Conservation (phyloP, 2,113 vertebrate species). For the Mionectes macconnelli region DNA sequence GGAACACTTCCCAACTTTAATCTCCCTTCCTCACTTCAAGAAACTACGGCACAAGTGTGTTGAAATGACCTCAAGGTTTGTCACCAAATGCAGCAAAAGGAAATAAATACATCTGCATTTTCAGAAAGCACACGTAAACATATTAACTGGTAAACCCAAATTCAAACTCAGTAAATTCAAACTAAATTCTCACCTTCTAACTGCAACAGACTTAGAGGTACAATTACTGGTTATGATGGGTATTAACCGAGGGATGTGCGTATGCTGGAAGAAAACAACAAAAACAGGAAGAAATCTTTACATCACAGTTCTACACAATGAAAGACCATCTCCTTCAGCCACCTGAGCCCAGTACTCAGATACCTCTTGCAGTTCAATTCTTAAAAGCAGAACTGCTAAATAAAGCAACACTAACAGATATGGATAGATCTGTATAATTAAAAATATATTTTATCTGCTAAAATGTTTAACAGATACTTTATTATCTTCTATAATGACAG, state of each 20-base stretch:
- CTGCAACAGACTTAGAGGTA: slow-evolving; percentile 94
- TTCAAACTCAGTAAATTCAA: background rate
- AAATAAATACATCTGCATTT: background rate
- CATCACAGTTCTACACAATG: background rate
- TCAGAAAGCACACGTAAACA: background rate
- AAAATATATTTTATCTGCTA: background rate
- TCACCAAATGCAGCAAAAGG: background rate
- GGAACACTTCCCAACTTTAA: background rate
- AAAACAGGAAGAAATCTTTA: background rate
- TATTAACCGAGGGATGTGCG: slow-evolving; percentile 94
- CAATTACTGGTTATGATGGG: slow-evolving; percentile 99
- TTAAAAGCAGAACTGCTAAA: background rate
- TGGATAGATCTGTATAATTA: background rate
- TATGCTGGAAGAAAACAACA: slow-evolving; percentile 79
- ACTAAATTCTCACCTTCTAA: slow-evolving; percentile 84
- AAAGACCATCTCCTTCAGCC: background rate
- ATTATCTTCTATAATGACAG: background rate
- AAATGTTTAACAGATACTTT: background rate
- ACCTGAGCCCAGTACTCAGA: background rate
- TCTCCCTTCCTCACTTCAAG: background rate
- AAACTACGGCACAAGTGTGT: background rate
- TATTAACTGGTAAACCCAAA: background rate
- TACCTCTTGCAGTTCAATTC: background rate
- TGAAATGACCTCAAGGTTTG: background rate
- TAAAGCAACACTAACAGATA: background rate